These are phyloP conservation scores for Andricus curvator DNA, from an alignment of 2,888 invertebrate genomes.

Conservation along the genomic window DNA sequence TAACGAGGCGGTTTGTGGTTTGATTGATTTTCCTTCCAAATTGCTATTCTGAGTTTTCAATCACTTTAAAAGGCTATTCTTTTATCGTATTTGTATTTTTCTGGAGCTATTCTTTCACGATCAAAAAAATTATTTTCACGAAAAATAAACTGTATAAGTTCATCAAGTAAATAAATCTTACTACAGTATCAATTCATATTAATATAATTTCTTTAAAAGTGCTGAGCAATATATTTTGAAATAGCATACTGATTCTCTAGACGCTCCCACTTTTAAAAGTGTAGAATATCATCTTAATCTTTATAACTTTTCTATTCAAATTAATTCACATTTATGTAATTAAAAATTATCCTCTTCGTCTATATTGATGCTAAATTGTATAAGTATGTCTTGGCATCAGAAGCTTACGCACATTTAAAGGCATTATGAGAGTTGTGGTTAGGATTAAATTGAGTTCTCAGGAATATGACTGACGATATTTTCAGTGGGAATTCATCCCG, in stretches of 20 bases:
- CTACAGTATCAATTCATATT: no score
- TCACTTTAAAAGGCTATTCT: not conserved
- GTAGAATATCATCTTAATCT: no score
- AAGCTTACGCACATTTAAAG: not conserved
- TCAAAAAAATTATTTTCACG: no score
- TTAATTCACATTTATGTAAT: not conserved
- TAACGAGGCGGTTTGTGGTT: not conserved
- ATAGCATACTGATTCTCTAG: no score
- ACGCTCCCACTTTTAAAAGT: no score
- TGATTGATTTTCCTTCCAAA: not conserved
- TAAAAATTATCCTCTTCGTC: no score
- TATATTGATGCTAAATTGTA: no score
- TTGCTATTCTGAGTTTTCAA: not conserved
- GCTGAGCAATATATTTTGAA: no score
- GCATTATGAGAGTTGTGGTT: not conserved
- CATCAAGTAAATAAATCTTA: no score
- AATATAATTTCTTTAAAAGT: no score
- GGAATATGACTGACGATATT: conserved; percentile 24
- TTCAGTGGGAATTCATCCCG: conserved; percentile 48
- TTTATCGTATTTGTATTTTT: not conserved
- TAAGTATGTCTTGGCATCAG: not conserved
- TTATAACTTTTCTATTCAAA: not conserved
- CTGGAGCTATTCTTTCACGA: not conserved
- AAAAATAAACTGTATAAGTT: no score
- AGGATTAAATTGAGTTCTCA: conserved; percentile 4